Conservation (phyloP, 1,140 invertebrate genomes). For the Portunus trituberculatus region DNA sequence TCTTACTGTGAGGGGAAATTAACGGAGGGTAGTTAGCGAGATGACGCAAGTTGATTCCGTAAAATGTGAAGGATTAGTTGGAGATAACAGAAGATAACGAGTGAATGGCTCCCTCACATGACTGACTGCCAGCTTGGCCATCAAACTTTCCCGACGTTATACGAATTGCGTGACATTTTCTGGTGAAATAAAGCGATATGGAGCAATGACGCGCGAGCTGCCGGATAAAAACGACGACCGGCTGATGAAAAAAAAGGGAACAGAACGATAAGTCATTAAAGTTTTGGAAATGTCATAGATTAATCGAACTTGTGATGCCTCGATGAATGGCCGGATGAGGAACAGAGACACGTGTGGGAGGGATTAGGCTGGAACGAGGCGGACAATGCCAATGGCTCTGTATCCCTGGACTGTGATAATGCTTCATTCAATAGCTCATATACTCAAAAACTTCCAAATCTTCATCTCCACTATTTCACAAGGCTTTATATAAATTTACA, state of each 20-base stretch:
- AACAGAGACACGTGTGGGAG: background rate
- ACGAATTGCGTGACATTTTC: background rate
- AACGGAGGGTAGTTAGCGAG: background rate
- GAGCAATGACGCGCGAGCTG: background rate
- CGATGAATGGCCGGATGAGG: background rate
- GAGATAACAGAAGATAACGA: constrained; percentile 22
- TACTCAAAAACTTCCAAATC: too few species aligned
- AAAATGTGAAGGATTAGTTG: background rate
- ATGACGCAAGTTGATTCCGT: background rate
- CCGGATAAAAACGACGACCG: background rate
- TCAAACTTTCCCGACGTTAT: background rate
- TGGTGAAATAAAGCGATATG: constrained; percentile 1
- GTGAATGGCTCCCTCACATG: background rate
- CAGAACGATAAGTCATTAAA: too few species aligned
- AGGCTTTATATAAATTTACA: too few species aligned
- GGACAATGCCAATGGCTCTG: background rate
- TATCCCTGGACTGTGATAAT: too few species aligned
- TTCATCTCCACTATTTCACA: too few species aligned
- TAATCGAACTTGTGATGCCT: too few species aligned
- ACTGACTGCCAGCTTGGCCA: background rate
- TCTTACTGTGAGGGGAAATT: background rate
- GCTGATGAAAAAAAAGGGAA: background rate
- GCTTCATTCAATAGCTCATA: too few species aligned
- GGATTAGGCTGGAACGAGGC: background rate
- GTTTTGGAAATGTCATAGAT: too few species aligned